phyloP scores from a whole-genome alignment of 2,797 vertebrate species.

The Neostethus bicornis region DNA sequence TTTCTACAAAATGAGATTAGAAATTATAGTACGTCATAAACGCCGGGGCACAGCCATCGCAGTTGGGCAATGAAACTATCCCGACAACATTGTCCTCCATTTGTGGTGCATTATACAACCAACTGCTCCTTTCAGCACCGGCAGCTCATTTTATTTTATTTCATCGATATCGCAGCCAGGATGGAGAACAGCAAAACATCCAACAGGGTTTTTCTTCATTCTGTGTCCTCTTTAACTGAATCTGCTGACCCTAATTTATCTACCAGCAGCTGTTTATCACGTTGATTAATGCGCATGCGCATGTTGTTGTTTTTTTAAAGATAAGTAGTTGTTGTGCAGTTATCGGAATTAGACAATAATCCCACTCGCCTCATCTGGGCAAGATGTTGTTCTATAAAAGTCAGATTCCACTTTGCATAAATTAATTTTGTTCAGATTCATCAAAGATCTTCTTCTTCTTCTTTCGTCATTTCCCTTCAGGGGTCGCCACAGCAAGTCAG shows the following conservation, averaged over 20 bases:
- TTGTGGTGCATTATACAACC: constrained; percentile 37
- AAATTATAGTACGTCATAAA: constrained; percentile 54
- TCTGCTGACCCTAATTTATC: constrained; percentile 45
- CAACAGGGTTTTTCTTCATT: constrained; percentile 1
- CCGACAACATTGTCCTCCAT: constrained; percentile 51
- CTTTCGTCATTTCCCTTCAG: too few species aligned
- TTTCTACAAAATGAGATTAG: constrained; percentile 67
- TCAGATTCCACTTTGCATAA: too few species aligned
- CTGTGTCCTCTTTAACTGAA: constrained; percentile 25
- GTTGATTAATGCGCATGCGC: constrained; percentile 7
- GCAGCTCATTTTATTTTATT: constrained; percentile 41
- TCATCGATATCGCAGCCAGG: constrained; percentile 42
- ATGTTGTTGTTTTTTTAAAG: constrained; percentile 35
- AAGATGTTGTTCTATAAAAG: not conserved
- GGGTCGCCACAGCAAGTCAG: too few species aligned
- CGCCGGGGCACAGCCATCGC: constrained; percentile 30
- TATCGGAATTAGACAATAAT: not conserved
- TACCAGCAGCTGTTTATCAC: constrained; percentile 33
- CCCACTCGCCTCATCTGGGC: not conserved
- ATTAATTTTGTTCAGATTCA: too few species aligned
- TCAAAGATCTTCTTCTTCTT: too few species aligned
- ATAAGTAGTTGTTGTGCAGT: not conserved
- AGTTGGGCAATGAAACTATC: constrained; percentile 56
- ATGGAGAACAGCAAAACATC: constrained; percentile 20
- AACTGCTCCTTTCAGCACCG: constrained; percentile 28